These are phyloP conservation scores for Prochilodus magdalenae DNA, from an alignment of 2,113 vertebrate species.

Conservation along the genomic window DNA sequence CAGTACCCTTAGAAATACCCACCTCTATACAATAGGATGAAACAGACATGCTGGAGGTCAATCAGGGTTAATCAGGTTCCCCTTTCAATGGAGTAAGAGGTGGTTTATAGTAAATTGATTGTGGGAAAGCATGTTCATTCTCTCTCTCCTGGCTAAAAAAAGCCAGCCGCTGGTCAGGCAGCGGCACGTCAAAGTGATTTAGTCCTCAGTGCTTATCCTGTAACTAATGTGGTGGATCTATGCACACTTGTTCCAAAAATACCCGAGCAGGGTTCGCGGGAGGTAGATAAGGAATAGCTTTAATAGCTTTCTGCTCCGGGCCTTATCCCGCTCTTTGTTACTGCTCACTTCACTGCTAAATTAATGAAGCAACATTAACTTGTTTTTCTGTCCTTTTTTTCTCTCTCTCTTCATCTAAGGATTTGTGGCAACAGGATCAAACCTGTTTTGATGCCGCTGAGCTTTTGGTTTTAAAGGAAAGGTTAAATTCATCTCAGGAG, in stretches of 20 bases:
- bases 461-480: neutral
- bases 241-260: conserved; percentile 35
- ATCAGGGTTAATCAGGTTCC: neutral
- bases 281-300: conserved; percentile 30
- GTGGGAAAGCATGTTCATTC: neutral
- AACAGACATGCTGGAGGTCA: neutral
- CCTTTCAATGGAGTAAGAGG: neutral
- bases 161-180: neutral
- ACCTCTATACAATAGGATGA: too few relatives aligned
- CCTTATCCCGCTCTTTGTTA: conserved; percentile 14
- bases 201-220: conserved; percentile 20
- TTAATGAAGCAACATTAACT: conserved; percentile 34
- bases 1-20: too few relatives aligned
- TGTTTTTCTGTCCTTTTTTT: conserved; percentile 4
- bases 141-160: neutral
- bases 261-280: conserved; percentile 13
- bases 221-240: conserved; percentile 31
- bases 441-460: neutral
- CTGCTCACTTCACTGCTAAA: conserved; percentile 7
- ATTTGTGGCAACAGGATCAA: neutral
- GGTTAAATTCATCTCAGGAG: neutral
- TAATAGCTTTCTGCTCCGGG: conserved; percentile 26
- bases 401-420: neutral
- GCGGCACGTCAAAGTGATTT: conserved; percentile 1
- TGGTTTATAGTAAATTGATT: neutral